Base-by-base conservation (phyloP, 2,888 invertebrate species). In the Papilio protenor region DNA sequence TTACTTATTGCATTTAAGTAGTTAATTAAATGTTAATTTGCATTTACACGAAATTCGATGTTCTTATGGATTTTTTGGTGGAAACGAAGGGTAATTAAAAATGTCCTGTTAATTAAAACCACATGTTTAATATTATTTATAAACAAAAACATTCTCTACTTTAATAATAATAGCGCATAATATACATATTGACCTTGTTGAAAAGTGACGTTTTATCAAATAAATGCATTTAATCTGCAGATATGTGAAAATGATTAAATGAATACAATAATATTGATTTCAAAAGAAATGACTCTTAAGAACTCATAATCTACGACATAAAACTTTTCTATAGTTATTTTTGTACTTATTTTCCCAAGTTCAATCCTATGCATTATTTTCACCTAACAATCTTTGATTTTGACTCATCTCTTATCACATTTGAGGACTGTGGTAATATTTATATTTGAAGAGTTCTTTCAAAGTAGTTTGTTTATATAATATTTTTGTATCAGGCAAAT, bases 161-260 rank as follows among this genome's bases (percentile, higher is more conserved):
- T 21, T 40, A 33, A 3, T 33, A 8, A n/a, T 27, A 27, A 27
- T 33, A 57, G 3, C 11, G 12, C 57, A 23, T 1, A n/a, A 61
- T 27, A 16, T 57, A 57, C 21, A 59, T 23, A 11, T 3, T 18
- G 33, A 33, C 64, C 64, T 27, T 64, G 64, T 18, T 18, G 18
- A 33, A 64, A n/a, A 33, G 6, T 64, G 27, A 64, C 64, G 64
- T 59, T 33, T 64, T 33, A 33, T 64, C 18, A 64, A 64, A 33
- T 18, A 64, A 64, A 64, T 64, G 27, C 64, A 64, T 64, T 64
- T 64, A 64, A 64, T 64, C 64, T 64, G 18, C 8, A 27, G 64
- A 64, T 27, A 33, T 33, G 33, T 61, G 6, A 33, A 61, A 61
- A 16, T 33, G 27, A 61, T 61, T 61, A 33, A 33, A 61, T 27